Base-by-base conservation (phyloP, 2,113 vertebrate species). In the Trochalopteron elliotii region DNA sequence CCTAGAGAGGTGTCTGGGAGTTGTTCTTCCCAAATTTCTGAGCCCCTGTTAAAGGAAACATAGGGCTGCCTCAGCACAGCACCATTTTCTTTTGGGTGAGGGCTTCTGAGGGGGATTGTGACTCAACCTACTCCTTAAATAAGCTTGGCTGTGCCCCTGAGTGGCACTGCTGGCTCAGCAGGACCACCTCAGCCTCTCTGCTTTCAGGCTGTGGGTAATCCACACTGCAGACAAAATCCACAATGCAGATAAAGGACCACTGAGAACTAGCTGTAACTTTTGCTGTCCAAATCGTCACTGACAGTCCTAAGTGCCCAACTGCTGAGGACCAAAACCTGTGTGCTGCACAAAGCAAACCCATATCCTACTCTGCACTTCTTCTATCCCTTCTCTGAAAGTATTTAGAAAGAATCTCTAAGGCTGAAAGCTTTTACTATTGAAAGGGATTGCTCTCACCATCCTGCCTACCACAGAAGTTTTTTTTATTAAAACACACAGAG, bases 401-500 rank as follows among this genome's bases (percentile, higher is more conserved):
- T 71, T 79, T 45, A 65, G 37, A 67, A 17, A 69, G 8, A 74
- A 83, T 15, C 21, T 11, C 50, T 49, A 52, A 57, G n/a, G 24
- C 39, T 77, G 25, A 42, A 40, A 37, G 5, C 5, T 19, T 71
- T 81, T 78, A 23, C n/a, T 65, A 2, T 65, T 88, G 75, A 65
- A 79, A 78, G 13, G 23, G 6, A 64, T 55, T 16, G 13, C 33
- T 72, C 33, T 52, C 0, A 0, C 23, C 50, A 33, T 20, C 19
- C 35, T 71, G 7, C 23, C 63, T 55, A 40, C 39, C 30, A 42
- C 39, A 24, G 22, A 30, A 69, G 25, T 4, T 83, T 79, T 71
- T 53, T 37, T 30, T 45, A 44, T 39, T 44, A 30, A 83, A 94
- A 86, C 22, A 15, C 4, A 2, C 37, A 68, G 61, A 64, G 33